These are phyloP conservation scores for Ptilorrhoa leucosticta DNA, from an alignment of 2,113 vertebrate species.

Conservation along the genomic window DNA sequence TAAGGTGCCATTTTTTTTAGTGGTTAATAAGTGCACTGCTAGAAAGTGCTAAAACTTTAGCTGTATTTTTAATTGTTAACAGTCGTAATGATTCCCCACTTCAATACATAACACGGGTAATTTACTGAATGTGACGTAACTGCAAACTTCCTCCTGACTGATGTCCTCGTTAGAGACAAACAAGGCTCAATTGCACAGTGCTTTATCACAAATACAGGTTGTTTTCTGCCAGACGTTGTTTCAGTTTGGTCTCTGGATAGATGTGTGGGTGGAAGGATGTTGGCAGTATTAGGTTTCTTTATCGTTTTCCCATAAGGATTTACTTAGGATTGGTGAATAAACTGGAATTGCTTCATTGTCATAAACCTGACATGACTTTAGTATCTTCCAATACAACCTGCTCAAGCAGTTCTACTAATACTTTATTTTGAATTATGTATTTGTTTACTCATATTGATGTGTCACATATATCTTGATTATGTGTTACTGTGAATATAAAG, in stretches of 20 bases:
- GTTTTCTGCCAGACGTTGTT: background rate
- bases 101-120: background rate
- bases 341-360: slow-evolving; percentile 17
- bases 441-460: slow-evolving; percentile 42
- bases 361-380: background rate
- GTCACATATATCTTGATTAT: slow-evolving; percentile 39
- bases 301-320: background rate
- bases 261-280: background rate
- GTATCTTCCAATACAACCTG: background rate
- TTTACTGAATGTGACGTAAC: background rate
- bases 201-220: background rate
- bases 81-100: background rate
- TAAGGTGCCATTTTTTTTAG: background rate
- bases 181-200: background rate
- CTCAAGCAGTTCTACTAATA: background rate
- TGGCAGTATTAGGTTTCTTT: background rate
- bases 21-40: background rate
- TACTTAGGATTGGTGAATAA: background rate
- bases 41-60: background rate
- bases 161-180: background rate
- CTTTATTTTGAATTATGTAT: slow-evolving; percentile 57
- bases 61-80: background rate
- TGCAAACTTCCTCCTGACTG: background rate
- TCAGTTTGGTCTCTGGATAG: background rate
- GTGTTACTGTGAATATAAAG: slow-evolving; percentile 22